Evolutionary conservation across 2,113 vertebrate species (phyloP).

Genomic region (Pagrus major): DNA sequence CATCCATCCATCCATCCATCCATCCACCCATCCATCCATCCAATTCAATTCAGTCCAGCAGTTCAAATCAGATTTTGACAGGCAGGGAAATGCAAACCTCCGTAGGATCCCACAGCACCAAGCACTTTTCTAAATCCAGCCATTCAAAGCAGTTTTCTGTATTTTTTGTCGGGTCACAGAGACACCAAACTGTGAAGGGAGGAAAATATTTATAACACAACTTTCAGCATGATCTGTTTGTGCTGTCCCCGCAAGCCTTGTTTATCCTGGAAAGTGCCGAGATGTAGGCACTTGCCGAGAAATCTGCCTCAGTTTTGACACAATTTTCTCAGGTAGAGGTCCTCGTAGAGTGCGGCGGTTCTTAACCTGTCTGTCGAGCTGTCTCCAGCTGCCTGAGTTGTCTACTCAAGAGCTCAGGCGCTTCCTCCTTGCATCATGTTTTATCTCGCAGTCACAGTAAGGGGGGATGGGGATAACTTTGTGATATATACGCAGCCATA

Average conservation of each 20-base stretch:
- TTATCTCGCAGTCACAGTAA: conserved; percentile 13
- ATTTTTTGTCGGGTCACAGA: background rate
- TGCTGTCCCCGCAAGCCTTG: conserved; percentile 24
- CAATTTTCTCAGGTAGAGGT: background rate
- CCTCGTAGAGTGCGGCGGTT: conserved; percentile 8
- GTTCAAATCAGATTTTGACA: background rate
- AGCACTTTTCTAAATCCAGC: background rate
- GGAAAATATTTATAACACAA: conserved; percentile 22
- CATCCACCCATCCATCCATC: background rate
- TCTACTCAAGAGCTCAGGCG: background rate
- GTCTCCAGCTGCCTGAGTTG: conserved; percentile 22
- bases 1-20: background rate
- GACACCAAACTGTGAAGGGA: conserved; percentile 20
- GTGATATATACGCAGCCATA: background rate
- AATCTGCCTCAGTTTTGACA: conserved; percentile 31
- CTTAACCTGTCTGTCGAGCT: conserved; percentile 13
- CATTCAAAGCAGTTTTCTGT: conserved; percentile 11
- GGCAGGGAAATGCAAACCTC: background rate
- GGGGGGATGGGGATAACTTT: background rate
- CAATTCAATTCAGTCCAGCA: background rate
- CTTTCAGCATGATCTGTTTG: conserved; percentile 14
- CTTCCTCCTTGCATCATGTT: conserved; percentile 2
- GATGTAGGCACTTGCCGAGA: conserved; percentile 14
- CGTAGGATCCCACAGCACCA: background rate
- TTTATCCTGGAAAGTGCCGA: conserved; percentile 22